A percentile compares a stretch with the other conserved stretches of the same genome.
Conservation (phyloP, 2,113 vertebrate genomes). For the Oreamnos americanus region DNA sequence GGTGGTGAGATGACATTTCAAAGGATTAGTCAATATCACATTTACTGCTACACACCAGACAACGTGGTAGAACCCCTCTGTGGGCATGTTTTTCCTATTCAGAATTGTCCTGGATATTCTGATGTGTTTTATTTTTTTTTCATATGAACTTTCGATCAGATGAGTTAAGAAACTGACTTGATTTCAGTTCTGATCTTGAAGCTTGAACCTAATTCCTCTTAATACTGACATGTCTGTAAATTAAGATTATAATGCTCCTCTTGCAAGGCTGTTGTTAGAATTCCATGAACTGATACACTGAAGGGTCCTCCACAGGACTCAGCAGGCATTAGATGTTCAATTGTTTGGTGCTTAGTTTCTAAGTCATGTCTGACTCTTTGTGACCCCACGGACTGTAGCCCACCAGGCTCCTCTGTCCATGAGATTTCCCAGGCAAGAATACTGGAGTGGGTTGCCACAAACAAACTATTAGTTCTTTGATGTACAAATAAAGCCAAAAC, state of each 20-base stretch:
- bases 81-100: neutral
- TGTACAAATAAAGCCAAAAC: neutral
- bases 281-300: neutral
- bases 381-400: neutral
- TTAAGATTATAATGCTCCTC: neutral
- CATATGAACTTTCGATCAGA: neutral
- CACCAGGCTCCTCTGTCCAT: neutral
- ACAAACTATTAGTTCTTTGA: neutral
- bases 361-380: neutral
- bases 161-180: neutral
- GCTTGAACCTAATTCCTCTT: neutral
- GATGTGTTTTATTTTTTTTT: neutral
- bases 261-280: neutral
- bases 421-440: neutral
- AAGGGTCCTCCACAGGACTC: neutral
- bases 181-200: neutral
- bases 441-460: neutral
- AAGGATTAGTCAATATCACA: neutral
- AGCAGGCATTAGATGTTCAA: neutral
- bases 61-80: neutral
- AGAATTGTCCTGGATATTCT: neutral
- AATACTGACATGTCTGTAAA: neutral
- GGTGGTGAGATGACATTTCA: neutral
- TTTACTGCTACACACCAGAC: neutral
- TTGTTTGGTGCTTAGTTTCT: neutral